These are phyloP conservation scores for Phortica variegata DNA, from an alignment of 1,140 invertebrate species.

Conservation along the genomic window DNA sequence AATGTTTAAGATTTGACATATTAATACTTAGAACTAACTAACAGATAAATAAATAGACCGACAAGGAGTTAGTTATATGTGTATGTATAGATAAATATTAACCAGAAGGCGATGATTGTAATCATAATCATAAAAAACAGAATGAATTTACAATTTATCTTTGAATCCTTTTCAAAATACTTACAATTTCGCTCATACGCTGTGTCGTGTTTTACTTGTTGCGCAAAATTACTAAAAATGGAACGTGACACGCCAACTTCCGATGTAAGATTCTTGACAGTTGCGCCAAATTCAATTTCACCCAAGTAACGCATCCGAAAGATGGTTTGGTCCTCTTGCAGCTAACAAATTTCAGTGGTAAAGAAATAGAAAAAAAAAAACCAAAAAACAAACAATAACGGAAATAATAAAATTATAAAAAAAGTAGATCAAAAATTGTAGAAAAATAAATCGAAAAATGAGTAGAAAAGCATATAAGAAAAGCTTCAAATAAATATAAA, in stretches of 20 bases:
- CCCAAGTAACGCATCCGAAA: conserved; percentile 56
- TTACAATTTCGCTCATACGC: conserved; percentile 53
- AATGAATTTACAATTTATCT: too few relatives aligned
- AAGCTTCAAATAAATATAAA: not conserved
- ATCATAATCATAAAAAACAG: too few relatives aligned
- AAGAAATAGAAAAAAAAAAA: conserved; percentile 29
- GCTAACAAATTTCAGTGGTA: conserved; percentile 39
- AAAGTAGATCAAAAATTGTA: conserved; percentile 24
- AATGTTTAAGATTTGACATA: too few relatives aligned
- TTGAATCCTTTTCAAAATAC: too few relatives aligned
- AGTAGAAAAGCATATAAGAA: not conserved
- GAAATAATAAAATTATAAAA: conserved; percentile 12
- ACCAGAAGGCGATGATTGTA: too few relatives aligned
- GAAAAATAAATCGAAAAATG: conserved; percentile 9
- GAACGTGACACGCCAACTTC: conserved; percentile 57
- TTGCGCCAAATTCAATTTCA: conserved; percentile 56
- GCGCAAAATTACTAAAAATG: conserved; percentile 56
- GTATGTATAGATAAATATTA: too few relatives aligned
- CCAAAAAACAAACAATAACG: conserved; percentile 14
- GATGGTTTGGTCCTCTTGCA: conserved; percentile 56
- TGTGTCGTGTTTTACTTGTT: conserved; percentile 56
- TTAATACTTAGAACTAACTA: too few relatives aligned
- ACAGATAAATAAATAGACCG: too few relatives aligned
- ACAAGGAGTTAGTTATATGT: too few relatives aligned
- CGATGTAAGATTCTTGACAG: conserved; percentile 55